phyloP scores from a whole-genome alignment of 2,113 vertebrate species.

The Hiodon tergisus region DNA sequence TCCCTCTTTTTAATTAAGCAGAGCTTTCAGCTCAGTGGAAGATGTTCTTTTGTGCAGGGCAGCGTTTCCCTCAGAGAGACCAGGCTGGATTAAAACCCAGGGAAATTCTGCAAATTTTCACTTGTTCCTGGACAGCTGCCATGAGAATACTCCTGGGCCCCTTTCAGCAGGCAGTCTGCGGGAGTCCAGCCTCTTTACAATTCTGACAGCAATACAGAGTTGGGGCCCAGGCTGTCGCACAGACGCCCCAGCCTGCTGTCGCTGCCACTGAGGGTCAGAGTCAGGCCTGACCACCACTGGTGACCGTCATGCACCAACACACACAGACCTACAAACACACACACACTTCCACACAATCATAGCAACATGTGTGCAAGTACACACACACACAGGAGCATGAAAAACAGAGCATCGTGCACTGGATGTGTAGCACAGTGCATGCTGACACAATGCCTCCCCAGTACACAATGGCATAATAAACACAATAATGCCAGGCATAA shows the following conservation, averaged over 20 bases:
- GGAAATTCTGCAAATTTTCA: slow-evolving; percentile 32
- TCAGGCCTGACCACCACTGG: not conserved
- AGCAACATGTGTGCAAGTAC: no score
- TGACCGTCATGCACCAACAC: no score
- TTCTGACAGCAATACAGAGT: slow-evolving; percentile 34
- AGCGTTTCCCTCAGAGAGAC: slow-evolving; percentile 2
- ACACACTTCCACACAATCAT: no score
- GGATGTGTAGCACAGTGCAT: no score
- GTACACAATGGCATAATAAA: no score
- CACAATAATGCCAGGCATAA: no score
- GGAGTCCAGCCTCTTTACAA: slow-evolving; percentile 33
- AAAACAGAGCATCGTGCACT: no score
- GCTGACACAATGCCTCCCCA: no score
- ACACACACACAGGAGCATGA: not conserved
- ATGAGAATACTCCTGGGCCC: slow-evolving; percentile 20
- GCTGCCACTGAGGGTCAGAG: slow-evolving; percentile 10
- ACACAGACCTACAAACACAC: not conserved
- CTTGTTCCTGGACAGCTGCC: slow-evolving; percentile 23
- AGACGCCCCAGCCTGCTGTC: slow-evolving; percentile 4
- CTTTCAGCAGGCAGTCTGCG: slow-evolving; percentile 21
- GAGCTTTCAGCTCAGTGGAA: slow-evolving; percentile 13
- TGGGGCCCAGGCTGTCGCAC: not conserved
- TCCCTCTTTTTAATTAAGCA: slow-evolving; percentile 26
- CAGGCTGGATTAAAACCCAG: not conserved
- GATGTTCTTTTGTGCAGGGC: slow-evolving; percentile 11